These are phyloP conservation scores for Cariama cristata DNA, from an alignment of 2,113 vertebrate genomes.

Conservation along the genomic window DNA sequence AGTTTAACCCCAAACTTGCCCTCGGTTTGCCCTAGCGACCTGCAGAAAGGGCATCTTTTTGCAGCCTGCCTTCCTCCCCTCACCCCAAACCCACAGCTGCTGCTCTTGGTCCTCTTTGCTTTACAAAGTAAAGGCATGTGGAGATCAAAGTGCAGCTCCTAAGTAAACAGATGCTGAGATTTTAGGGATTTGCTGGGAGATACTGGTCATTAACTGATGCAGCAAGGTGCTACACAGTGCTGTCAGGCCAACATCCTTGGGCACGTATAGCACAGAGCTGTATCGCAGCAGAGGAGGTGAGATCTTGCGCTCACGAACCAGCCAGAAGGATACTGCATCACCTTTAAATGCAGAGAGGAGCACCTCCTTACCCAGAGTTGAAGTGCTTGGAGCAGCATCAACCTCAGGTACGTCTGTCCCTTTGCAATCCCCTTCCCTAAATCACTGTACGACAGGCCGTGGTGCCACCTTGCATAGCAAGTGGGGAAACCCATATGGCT, in stretches of 20 bases:
- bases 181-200: not conserved
- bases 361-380: not conserved
- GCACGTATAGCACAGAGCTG: not conserved
- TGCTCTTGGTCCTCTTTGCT: not conserved
- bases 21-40: not conserved
- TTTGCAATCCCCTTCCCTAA: not conserved
- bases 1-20: no score
- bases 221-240: not conserved
- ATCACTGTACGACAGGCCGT: accelerated
- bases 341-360: not conserved
- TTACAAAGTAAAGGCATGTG: not conserved
- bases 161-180: not conserved
- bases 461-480: not conserved
- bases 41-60: not conserved
- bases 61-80: not conserved
- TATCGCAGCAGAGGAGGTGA: not conserved
- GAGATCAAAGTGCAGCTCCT: not conserved
- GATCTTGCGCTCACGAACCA: not conserved
- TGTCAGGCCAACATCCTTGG: not conserved
- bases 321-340: not conserved
- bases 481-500: not conserved
- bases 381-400: not conserved
- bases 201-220: no score
- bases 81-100: not conserved
- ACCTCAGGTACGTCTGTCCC: accelerated